Base-by-base conservation (phyloP, 2,888 invertebrate species). In the Schizaphis graminum region DNA sequence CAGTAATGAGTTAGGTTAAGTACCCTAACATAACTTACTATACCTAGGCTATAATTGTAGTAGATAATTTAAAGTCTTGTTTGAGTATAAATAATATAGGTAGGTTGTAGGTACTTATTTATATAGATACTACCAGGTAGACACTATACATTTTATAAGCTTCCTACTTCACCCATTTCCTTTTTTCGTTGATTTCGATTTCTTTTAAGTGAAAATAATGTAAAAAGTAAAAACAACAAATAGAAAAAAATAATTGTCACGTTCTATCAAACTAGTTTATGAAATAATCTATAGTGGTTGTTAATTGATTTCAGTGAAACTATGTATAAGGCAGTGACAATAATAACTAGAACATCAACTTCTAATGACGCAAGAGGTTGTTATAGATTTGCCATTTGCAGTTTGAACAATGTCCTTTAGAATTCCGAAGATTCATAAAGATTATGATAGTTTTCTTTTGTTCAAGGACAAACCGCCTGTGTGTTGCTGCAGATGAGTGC, bases 261-360 rank as follows among this genome's bases (percentile, higher is more conserved):
- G 88, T 92, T 67, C 67, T 41, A 53, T 13, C 88, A 24, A 77
- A 92, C 92, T 77, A 77, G 92, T 92, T 92, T 92, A 67, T 92
- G 88, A 88, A 89, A 93, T 89, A 89, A 93, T 89, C 92, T 44
- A 77, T 35, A 56, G n/a, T n/a, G 10, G 53, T 77, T 41, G 41
- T 93, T 93, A 93, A 77, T 77, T 89, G 88, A 77, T 93, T 88
- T 77, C 21, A 93, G 89, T 56, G 88, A 93, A 89, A 93, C 88
- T 53, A 84, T 84, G 57, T 93, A 77, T 56, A 77, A 53, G 92
- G 44, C 92, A n/a, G 28, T 21, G 44, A 26, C 57, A n/a, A 77
- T 77, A 77, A 93, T 87, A 92, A 93, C 77, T 89, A 93, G 92
- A 93, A 89, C 89, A 56, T 93, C 92, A 26, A 93, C 92, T 89